These are phyloP conservation scores for Leptinotarsa peninsularis DNA, from an alignment of 2,888 invertebrate genomes.

Conservation along the genomic window DNA sequence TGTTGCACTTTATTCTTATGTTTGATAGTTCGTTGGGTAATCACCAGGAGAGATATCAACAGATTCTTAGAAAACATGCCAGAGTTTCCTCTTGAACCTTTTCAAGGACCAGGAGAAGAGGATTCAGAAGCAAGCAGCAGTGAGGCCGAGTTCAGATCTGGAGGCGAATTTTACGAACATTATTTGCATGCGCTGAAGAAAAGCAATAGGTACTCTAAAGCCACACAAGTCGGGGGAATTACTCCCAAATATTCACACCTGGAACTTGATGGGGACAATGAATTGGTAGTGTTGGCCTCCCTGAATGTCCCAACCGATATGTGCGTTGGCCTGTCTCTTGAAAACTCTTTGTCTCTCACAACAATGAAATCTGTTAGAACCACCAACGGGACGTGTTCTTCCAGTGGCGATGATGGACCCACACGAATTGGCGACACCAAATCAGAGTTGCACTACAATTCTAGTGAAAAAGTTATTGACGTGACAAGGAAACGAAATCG, in stretches of 20 bases:
- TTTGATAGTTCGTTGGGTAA: conserved; percentile 40
- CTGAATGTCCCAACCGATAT: conserved; percentile 42
- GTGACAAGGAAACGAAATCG: not conserved
- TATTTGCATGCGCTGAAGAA: conserved; percentile 40
- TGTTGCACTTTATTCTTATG: conserved; percentile 39
- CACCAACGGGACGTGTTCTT: conserved; percentile 1
- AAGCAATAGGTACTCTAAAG: conserved; percentile 29
- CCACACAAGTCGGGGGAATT: conserved; percentile 26
- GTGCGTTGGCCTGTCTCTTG: conserved; percentile 45
- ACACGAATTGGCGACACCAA: not conserved
- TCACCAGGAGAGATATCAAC: conserved; percentile 30
- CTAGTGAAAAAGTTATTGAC: not conserved
- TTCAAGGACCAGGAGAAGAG: conserved; percentile 39
- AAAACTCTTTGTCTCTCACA: conserved; percentile 28
- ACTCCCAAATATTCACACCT: conserved; percentile 33
- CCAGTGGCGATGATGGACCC: not conserved
- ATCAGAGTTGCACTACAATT: not conserved
- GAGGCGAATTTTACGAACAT: conserved; percentile 44
- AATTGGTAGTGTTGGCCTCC: conserved; percentile 44
- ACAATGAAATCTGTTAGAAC: conserved; percentile 26
- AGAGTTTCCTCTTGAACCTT: conserved; percentile 40
- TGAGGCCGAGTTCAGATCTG: conserved; percentile 39
- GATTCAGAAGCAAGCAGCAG: conserved; percentile 27
- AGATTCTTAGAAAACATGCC: conserved; percentile 33
- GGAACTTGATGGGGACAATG: conserved; percentile 44